Evolutionary conservation across 2,113 vertebrate genomes (phyloP).

Genomic region (Platanista minor): DNA sequence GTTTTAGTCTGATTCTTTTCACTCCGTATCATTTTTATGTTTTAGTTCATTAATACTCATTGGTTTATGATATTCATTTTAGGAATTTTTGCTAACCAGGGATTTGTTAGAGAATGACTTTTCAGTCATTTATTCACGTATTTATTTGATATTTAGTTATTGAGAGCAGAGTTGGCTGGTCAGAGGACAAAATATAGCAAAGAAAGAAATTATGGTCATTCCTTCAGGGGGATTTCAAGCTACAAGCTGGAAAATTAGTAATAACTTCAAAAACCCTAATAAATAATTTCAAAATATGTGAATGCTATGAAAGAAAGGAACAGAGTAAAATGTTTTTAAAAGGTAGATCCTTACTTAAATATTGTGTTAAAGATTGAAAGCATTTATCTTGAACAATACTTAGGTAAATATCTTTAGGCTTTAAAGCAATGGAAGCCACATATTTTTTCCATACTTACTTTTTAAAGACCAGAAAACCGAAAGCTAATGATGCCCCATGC

Average conservation of each 20-base stretch:
- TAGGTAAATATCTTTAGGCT: neutral
- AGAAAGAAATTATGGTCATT: neutral
- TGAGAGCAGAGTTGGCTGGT: neutral
- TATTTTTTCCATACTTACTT: neutral
- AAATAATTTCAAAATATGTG: neutral
- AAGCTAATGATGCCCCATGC: neutral
- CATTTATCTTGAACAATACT: neutral
- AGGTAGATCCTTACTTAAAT: neutral
- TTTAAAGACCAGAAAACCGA: neutral
- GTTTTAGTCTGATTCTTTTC: neutral
- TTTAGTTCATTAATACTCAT: neutral
- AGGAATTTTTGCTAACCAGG: neutral
- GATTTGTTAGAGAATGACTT: neutral
- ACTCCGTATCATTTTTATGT: neutral
- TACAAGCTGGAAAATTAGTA: neutral
- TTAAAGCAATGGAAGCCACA: neutral
- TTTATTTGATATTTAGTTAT: neutral
- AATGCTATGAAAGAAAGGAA: neutral
- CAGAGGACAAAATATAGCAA: neutral
- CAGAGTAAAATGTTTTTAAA: neutral
- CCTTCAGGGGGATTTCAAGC: neutral
- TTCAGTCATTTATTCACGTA: neutral
- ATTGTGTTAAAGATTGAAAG: neutral
- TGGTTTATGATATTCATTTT: neutral
- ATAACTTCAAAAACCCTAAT: neutral